phyloP scores from a whole-genome alignment of 2,888 invertebrate species.

The Dichetophora obliterata region DNA sequence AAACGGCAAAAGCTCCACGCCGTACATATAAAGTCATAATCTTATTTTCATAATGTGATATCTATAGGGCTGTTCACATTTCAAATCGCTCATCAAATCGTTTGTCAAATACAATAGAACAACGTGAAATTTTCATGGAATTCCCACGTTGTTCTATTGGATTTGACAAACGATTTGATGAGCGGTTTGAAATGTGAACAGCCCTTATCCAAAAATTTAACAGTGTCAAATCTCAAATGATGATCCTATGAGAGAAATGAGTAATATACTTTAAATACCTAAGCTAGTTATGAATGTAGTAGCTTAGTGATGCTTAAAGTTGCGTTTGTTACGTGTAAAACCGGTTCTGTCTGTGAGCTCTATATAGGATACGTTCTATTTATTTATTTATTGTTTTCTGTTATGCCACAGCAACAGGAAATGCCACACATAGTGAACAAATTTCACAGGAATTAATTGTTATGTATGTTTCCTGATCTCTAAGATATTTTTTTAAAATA shows the following conservation, averaged over 20 bases:
- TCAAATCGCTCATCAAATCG: no score
- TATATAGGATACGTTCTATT: constrained; percentile 11
- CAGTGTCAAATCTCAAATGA: constrained; percentile 1
- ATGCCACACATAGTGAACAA: not conserved
- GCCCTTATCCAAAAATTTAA: not conserved
- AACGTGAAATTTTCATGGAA: no score
- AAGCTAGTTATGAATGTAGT: not conserved
- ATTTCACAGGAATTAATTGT: not conserved
- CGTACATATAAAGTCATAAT: no score
- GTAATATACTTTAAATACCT: not conserved
- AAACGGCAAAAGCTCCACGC: no score
- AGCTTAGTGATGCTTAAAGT: not conserved
- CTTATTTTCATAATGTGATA: no score
- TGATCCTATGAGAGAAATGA: not conserved
- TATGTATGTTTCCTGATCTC: no score
- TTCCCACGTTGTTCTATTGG: no score
- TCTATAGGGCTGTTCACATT: no score
- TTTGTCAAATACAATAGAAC: no score
- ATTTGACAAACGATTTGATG: no score
- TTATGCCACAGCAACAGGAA: not conserved
- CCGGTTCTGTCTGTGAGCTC: constrained; percentile 8
- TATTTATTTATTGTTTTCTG: not conserved
- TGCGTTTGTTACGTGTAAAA: not conserved
- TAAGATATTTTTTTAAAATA: no score
- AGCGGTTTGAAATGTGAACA: no score